These are phyloP conservation scores for Agelaius tricolor DNA, from an alignment of 2,113 vertebrate genomes.

Conservation along the genomic window DNA sequence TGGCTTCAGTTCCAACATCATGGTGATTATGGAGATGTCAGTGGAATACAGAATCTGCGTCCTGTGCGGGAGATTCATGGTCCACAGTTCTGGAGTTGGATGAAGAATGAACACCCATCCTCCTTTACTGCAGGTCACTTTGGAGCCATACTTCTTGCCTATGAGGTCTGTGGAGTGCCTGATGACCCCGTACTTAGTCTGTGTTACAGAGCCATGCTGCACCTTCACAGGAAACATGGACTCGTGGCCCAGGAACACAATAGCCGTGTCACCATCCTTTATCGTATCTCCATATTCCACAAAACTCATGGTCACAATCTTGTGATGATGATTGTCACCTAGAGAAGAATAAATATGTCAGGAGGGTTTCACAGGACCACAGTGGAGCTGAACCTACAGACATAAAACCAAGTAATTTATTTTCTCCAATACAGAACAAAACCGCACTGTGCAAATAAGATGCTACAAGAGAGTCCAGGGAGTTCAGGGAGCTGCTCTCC, in stretches of 20 bases:
- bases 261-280: slow-evolving; percentile 90
- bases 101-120: slow-evolving; percentile 97
- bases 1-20: slow-evolving; percentile 97
- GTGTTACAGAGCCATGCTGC: slow-evolving; percentile 87
- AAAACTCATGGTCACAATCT: slow-evolving; percentile 86
- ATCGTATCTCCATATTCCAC: slow-evolving; percentile 87
- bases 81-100: slow-evolving; percentile 96
- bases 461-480: not conserved
- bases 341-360: not conserved
- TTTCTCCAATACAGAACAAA: not conserved
- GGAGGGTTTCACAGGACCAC: not conserved
- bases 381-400: not conserved
- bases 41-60: slow-evolving; percentile 98
- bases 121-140: slow-evolving; percentile 94
- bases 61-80: slow-evolving; percentile 90
- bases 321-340: not conserved
- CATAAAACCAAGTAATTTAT: not conserved
- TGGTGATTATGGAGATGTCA: slow-evolving; percentile 92
- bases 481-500: not conserved
- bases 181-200: slow-evolving; percentile 93
- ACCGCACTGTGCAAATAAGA: not conserved
- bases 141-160: slow-evolving; percentile 89
- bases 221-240: slow-evolving; percentile 91
- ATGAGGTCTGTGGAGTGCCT: slow-evolving; percentile 93
- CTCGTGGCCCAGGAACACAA: slow-evolving; percentile 90